These are phyloP conservation scores for Pyrgus malvae DNA, from an alignment of 2,888 invertebrate species.

Conservation along the genomic window DNA sequence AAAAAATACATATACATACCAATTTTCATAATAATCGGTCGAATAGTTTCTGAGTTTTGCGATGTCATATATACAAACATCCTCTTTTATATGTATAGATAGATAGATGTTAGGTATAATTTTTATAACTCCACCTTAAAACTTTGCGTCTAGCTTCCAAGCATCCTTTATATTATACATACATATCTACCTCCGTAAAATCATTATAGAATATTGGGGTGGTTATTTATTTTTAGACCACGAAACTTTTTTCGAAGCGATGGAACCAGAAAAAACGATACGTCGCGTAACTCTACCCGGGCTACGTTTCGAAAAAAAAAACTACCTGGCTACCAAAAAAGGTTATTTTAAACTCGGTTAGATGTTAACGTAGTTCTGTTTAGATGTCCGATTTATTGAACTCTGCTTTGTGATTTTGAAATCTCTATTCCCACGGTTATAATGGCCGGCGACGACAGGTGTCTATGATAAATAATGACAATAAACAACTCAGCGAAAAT, in stretches of 20 bases:
- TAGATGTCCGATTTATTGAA: conserved; percentile 46
- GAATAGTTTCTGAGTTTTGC: too few relatives aligned
- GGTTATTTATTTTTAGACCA: not conserved
- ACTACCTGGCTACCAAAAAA: conserved; percentile 63
- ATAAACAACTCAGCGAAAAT: conserved; percentile 12
- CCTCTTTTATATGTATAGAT: too few relatives aligned
- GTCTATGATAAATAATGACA: conserved; percentile 3
- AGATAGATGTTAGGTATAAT: not conserved
- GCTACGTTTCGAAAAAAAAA: conserved; percentile 42
- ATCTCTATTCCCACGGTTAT: conserved; percentile 61
- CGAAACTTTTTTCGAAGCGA: not conserved
- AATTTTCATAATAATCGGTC: too few relatives aligned
- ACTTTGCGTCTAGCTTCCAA: too few relatives aligned
- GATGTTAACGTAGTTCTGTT: conserved; percentile 55
- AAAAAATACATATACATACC: too few relatives aligned
- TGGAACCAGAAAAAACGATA: not conserved
- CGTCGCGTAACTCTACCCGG: conserved; percentile 4
- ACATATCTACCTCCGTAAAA: too few relatives aligned
- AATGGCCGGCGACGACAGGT: conserved; percentile 21
- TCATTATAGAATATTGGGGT: too few relatives aligned
- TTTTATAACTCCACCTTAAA: not conserved
- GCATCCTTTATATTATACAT: too few relatives aligned
- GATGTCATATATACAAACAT: too few relatives aligned
- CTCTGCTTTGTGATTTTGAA: conserved; percentile 39
- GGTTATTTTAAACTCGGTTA: conserved; percentile 49